A percentile compares a stretch with the other conserved stretches of the same genome.
Evolutionary conservation across 2,113 vertebrate species (phyloP).

Genomic region (Spea multiplicata): DNA sequence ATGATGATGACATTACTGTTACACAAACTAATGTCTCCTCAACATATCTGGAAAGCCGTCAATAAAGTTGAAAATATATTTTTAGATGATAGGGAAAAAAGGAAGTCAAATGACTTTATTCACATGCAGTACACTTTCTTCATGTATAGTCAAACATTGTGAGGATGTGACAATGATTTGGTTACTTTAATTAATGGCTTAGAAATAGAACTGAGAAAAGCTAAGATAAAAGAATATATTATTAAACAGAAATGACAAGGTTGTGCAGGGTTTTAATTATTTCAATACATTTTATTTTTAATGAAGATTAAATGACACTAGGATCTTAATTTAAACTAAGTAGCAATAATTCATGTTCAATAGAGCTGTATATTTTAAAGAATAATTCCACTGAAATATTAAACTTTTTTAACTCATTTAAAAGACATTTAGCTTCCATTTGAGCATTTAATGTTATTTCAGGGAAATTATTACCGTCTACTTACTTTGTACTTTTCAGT

Average conservation of each 20-base stretch:
- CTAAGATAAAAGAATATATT: neutral
- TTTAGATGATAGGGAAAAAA: too few species aligned
- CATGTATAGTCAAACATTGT: neutral
- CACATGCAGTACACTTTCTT: neutral
- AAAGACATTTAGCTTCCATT: neutral
- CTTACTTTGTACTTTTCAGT: too few species aligned
- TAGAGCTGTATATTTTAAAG: conserved; percentile 7
- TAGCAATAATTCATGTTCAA: conserved; percentile 20
- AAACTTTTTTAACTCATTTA: neutral
- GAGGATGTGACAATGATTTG: neutral
- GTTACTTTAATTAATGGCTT: neutral
- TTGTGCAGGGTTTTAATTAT: conserved; percentile 18
- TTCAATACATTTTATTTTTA: conserved; percentile 25
- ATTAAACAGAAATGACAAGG: neutral
- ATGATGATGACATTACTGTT: too few species aligned
- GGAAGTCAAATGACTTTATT: neutral
- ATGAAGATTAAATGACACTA: conserved; percentile 22
- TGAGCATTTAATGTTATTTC: too few species aligned
- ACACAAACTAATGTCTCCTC: too few species aligned
- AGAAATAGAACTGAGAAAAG: neutral
- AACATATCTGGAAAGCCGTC: too few species aligned
- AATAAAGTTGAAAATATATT: too few species aligned
- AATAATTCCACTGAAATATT: neutral
- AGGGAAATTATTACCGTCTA: too few species aligned
- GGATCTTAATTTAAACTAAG: conserved; percentile 21